These are phyloP conservation scores for Eidolon dupreanum DNA, from an alignment of 2,797 vertebrate species.

Conservation along the genomic window DNA sequence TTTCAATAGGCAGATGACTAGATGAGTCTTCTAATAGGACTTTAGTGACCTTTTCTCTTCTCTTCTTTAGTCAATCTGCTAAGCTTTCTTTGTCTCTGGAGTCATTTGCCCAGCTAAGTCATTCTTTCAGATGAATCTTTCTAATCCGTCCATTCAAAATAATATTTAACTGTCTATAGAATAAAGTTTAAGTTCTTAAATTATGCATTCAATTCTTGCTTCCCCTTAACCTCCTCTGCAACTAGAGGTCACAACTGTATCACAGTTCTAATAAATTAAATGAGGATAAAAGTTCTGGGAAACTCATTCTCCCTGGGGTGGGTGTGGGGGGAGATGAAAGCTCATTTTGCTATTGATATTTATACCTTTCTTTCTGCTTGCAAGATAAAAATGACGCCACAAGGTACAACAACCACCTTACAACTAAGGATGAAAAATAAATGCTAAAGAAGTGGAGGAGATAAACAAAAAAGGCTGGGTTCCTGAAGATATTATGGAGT, in stretches of 20 bases:
- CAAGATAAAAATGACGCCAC: not conserved
- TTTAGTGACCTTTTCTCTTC: not conserved
- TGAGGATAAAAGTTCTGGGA: not conserved
- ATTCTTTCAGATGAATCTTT: conserved; percentile 13
- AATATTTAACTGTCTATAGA: not conserved
- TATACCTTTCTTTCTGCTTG: not conserved
- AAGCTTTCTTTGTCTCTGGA: not conserved
- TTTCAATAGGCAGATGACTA: not conserved
- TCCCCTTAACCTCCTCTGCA: not conserved
- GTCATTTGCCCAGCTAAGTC: not conserved
- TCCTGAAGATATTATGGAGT: not conserved
- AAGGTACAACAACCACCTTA: not conserved
- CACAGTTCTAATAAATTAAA: not conserved
- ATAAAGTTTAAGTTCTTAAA: conserved; percentile 47
- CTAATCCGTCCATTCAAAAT: not conserved
- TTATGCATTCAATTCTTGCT: not conserved
- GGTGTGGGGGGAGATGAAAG: not conserved
- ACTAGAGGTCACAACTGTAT: not conserved
- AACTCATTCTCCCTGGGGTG: not conserved
- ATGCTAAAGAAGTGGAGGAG: not conserved
- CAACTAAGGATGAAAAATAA: not conserved
- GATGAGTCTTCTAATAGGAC: not conserved
- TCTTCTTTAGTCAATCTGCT: not conserved
- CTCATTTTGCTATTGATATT: not conserved
- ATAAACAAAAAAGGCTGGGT: not conserved